Conservation (phyloP, 2,113 vertebrate genomes). For the Clupea harengus region DNA sequence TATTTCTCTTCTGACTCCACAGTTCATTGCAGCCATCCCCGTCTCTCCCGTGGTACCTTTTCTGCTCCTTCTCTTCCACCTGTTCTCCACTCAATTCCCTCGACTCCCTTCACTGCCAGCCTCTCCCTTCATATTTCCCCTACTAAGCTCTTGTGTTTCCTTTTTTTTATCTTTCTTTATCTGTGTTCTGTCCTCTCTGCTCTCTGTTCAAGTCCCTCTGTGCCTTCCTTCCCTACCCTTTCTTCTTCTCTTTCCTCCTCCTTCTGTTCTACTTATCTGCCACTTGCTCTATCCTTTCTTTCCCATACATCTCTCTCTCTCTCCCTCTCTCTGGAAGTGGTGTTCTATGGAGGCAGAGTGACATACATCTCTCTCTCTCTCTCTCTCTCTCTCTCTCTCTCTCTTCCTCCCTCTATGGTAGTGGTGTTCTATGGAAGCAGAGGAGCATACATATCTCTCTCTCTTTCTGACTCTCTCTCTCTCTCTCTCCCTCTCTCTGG, state of each 20-base stretch:
- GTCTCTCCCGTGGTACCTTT: neutral
- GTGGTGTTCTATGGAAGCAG: neutral
- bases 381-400: neutral
- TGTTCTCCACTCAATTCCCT: neutral
- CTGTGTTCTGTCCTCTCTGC: neutral
- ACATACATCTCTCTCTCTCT: neutral
- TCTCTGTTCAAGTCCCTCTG: neutral
- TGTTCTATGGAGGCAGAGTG: too few species aligned
- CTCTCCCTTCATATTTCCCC: neutral
- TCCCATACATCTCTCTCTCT: neutral
- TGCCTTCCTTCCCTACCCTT: neutral
- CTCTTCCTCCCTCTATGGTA: neutral
- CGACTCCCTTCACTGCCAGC: neutral
- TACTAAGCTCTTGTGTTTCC: neutral
- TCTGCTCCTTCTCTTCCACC: neutral
- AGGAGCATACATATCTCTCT: neutral
- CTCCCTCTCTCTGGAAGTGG: neutral
- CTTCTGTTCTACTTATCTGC: neutral
- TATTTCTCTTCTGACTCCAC: neutral
- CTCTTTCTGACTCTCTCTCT: neutral
- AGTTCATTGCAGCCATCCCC: neutral
- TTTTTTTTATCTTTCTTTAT: constrained; percentile 10
- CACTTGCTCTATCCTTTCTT: neutral
- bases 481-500: neutral
- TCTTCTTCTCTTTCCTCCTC: neutral